Evolutionary conservation across 2,113 vertebrate genomes (phyloP), one percentile per base, ranked within the genome.

Genomic region (Herpetotheres cachinnans): DNA sequence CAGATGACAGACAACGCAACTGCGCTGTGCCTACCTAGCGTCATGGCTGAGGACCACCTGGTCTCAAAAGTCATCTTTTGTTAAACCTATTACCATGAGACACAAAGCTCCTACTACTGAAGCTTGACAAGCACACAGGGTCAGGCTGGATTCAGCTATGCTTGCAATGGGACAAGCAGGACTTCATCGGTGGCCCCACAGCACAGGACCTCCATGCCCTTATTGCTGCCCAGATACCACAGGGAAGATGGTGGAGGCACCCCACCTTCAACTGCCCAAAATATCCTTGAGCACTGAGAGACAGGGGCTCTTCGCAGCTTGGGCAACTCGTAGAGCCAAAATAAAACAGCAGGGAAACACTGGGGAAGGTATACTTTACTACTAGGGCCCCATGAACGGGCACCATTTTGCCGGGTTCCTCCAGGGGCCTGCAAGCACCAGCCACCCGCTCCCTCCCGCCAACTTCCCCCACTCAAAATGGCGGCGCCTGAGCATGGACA

Each of bases 1-100:
- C 42, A 74, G 21, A 9, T 16, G 29, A 38, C n/a, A 61, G 58
- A 10, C 49, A 38, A 65, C 19, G 18, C 16, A 78, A 42, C 3
- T 1, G 1, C 0, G 0, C 54, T 12, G 7, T 30, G 34, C 46
- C 82, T 49, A 10, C 46, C 21, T 2, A 10, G 25, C 55, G 52
- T 15, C 54, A n/a, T 0, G 0, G 54, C 36, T 0, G 4, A 76
- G 50, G 21, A 54, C 10, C 0, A 2, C 22, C 26, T 1, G 0
- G 26, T 36, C 52, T 72, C 62, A 56, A 25, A 77, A 76, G 26
- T 8, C 52, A 67, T 34, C 62, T 47, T 87, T 13, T 34, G 26
- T 30, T 22, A 10, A 55, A 56, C 2, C 10, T 50, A 5, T 29
- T 16, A 55, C 38, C 36, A 52, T 0, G 1, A 27, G 16, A 36